Conservation (phyloP, 2,888 invertebrate genomes). For the Pharmacophagus antenor region DNA sequence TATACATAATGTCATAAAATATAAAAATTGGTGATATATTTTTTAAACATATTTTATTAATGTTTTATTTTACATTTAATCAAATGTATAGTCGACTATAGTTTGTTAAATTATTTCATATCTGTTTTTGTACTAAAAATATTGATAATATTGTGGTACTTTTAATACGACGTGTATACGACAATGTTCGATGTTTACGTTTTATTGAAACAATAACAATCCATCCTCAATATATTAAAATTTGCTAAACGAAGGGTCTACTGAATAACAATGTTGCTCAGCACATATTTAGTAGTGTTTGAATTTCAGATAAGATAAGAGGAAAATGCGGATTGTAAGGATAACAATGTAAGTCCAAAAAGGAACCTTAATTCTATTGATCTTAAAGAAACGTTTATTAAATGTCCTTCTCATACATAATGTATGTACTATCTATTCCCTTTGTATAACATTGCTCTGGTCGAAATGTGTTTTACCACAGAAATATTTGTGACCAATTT, state of each 20-base stretch:
- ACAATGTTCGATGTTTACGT: no score
- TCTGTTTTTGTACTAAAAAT: no score
- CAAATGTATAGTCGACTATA: no score
- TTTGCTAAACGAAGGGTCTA: constrained; percentile 7
- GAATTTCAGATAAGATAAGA: constrained; percentile 25
- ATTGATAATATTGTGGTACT: no score
- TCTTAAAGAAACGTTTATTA: constrained; percentile 23
- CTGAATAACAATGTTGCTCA: constrained; percentile 15
- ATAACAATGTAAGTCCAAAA: neutral
- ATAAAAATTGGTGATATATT: no score
- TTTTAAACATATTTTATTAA: no score
- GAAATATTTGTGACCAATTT: neutral
- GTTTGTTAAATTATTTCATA: no score
- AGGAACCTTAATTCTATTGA: constrained; percentile 24
- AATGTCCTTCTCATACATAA: constrained; percentile 23
- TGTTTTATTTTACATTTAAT: no score
- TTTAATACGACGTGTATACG: no score
- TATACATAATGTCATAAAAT: no score
- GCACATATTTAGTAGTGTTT: constrained; percentile 25
- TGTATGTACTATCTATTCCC: constrained; percentile 10
- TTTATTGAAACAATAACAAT: neutral
- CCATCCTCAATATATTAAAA: neutral
- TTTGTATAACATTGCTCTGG: neutral
- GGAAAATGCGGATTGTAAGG: constrained; percentile 12
- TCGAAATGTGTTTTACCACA: no score